Conservation (phyloP, 2,113 vertebrate genomes). For the Pangasianodon gigas region DNA sequence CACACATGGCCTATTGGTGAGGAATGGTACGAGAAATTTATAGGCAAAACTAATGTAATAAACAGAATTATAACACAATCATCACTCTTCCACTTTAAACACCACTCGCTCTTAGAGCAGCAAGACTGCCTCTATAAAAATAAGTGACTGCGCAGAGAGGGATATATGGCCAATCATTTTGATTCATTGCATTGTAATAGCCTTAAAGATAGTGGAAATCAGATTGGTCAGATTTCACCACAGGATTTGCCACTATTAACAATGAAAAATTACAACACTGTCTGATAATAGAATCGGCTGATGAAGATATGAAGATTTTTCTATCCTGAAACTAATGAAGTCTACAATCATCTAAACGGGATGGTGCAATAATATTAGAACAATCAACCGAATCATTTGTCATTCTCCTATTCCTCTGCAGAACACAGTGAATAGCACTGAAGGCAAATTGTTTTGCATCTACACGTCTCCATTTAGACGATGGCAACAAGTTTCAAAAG, state of each 20-base stretch:
- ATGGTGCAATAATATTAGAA: conserved; percentile 52
- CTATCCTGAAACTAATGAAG: conserved; percentile 56
- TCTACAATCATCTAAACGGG: conserved; percentile 42
- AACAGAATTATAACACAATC: conserved; percentile 58
- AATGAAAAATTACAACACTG: conserved; percentile 63
- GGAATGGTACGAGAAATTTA: neutral
- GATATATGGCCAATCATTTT: conserved; percentile 70
- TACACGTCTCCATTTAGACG: conserved; percentile 44
- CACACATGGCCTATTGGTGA: neutral
- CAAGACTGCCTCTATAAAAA: conserved; percentile 55
- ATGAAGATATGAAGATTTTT: conserved; percentile 55
- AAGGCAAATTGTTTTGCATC: conserved; percentile 50
- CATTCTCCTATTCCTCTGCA: conserved; percentile 45
- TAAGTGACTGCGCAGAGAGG: conserved; percentile 47
- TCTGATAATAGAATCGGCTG: conserved; percentile 60
- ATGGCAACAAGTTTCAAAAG: conserved; percentile 34
- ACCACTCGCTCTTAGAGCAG: conserved; percentile 56
- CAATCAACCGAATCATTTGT: conserved; percentile 46
- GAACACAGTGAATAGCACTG: conserved; percentile 53
- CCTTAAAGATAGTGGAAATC: conserved; percentile 66
- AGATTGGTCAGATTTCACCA: conserved; percentile 62
- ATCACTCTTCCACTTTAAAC: conserved; percentile 58
- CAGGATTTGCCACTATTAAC: conserved; percentile 65
- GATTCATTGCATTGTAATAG: conserved; percentile 68
- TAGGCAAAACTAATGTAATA: conserved; percentile 62